These are phyloP conservation scores for Podarcis siculus DNA, from an alignment of 2,797 vertebrate genomes.

Conservation along the genomic window DNA sequence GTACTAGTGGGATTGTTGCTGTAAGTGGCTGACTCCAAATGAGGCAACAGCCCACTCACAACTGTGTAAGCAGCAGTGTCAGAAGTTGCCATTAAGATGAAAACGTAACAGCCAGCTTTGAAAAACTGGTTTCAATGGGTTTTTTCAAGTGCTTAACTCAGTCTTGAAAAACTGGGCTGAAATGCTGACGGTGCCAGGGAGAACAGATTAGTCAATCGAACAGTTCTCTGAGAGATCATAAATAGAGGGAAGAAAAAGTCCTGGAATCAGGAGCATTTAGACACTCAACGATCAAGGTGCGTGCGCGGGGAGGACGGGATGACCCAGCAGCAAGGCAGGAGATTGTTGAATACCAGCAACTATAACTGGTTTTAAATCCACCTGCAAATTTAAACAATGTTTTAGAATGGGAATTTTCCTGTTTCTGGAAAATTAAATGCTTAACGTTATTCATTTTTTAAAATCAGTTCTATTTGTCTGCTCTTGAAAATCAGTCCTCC, in stretches of 20 bases:
- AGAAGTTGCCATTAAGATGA: background rate
- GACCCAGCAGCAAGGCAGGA: constrained; percentile 5
- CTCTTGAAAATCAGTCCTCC: constrained; percentile 1
- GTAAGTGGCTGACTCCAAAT: too few relatives aligned
- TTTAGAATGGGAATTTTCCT: background rate
- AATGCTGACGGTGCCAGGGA: too few relatives aligned
- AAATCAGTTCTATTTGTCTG: constrained; percentile 18
- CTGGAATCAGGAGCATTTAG: background rate
- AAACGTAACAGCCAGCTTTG: background rate
- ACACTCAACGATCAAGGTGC: background rate
- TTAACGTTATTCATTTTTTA: constrained; percentile 32
- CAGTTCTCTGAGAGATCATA: constrained; percentile 32
- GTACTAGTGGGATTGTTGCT: too few relatives aligned
- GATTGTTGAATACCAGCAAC: background rate
- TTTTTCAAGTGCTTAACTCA: background rate
- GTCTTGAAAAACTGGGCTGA: constrained; percentile 7
- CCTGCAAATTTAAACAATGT: constrained; percentile 13
- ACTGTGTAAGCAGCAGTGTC: background rate
- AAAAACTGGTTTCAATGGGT: background rate
- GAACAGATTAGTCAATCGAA: background rate
- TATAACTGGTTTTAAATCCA: background rate
- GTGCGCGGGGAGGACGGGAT: background rate
- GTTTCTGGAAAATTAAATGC: background rate
- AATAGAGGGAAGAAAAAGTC: background rate
- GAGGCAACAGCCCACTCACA: too few relatives aligned